These are phyloP conservation scores for Megaceryle alcyon DNA, from an alignment of 2,797 vertebrate species.

Conservation along the genomic window DNA sequence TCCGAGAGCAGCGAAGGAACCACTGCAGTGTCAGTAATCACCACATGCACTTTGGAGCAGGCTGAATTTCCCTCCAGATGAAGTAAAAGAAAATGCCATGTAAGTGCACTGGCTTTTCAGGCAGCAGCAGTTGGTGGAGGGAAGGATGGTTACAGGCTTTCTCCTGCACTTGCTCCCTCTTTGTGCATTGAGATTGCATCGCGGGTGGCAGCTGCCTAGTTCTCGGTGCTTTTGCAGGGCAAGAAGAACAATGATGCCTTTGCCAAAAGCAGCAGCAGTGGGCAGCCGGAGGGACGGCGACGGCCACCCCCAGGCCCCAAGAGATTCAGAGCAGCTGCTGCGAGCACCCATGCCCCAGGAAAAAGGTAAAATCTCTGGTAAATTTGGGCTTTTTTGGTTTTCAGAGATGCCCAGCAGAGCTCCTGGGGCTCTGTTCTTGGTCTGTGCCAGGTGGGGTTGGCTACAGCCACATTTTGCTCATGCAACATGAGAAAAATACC, in stretches of 20 bases:
- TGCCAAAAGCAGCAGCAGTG: neutral
- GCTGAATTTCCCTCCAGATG: neutral
- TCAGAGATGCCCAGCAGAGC: neutral
- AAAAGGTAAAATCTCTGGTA: constrained; percentile 50
- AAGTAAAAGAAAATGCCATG: neutral
- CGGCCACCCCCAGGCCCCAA: neutral
- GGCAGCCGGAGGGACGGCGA: neutral
- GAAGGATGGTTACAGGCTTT: fast-evolving
- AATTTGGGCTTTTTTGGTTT: neutral
- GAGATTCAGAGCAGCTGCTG: constrained; percentile 25
- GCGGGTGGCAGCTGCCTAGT: neutral
- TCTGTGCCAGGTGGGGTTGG: neutral
- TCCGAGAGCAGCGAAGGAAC: neutral
- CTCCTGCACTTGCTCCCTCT: fast-evolving
- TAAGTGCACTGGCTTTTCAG: neutral
- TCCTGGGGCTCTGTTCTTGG: neutral
- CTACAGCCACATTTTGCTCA: neutral
- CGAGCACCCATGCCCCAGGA: fast-evolving
- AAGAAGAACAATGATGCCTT: neutral
- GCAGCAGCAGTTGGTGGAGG: fast-evolving
- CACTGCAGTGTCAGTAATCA: neutral
- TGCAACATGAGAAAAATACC: neutral
- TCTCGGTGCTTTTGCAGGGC: constrained; percentile 49
- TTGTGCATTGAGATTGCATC: fast-evolving
- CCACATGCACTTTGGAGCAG: neutral